Evolutionary conservation across 2,888 invertebrate species (phyloP), one percentile per base, ranked within the genome.

Genomic region (Cartodere bifasciata): DNA sequence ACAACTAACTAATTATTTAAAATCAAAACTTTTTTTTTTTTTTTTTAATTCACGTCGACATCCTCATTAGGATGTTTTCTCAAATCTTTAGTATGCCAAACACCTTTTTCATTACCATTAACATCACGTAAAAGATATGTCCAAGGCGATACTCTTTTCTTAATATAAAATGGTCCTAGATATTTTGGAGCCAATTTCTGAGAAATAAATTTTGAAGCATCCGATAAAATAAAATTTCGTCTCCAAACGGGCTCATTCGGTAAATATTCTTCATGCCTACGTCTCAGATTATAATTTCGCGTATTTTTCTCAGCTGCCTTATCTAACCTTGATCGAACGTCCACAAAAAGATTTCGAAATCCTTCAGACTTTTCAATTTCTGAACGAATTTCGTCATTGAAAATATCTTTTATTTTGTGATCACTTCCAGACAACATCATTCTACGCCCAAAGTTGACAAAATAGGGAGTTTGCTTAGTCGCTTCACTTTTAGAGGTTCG

Each of bases 401-500:
- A 15, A 23, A n/a, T 6, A 23, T 24, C 4, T 12, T 24, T 25
- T 13, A 23, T 23, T 10, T 25, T 4, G 13, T 35, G 29, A 12
- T 32, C 26, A 12, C 17, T 16, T 2, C 37, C 39, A 7, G 17
- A 13, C 7, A 39, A 26, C n/a, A 22, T 14, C 30, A 42, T 34
- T 14, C 39, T 35, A 10, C 28, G 28, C 14, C 41, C 41, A 23
- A 41, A 43, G 29, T 38, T 37, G 1, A 43, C 16, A 23, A 39
- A 42, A 31, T 35, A 39, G 2, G 38, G 38, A 6, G 37, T 36
- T 9, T 34, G 21, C 2, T 26, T 27, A 3, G 42, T 43, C 2
- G 35, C 35, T 35, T 43, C 42, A 17, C 42, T 42, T 21, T 30
- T 34, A 3, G 39, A 31, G 2, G 42, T 35, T 14, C 41, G 35